Conservation (phyloP, 2,888 invertebrate genomes). For the Lasioglossum lativentre region DNA sequence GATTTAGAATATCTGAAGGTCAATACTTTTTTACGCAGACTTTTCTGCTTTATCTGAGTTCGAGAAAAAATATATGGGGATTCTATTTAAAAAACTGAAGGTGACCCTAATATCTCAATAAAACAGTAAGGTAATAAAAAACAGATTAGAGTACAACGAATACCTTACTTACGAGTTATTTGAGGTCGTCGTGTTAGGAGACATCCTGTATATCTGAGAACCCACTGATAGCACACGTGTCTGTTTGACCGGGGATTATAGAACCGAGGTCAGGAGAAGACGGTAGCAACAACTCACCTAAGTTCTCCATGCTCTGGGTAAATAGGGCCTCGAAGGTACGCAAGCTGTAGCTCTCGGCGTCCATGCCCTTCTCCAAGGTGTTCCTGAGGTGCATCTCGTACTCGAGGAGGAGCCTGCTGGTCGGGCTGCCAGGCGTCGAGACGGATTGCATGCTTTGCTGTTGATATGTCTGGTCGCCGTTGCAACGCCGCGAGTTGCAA, state of each 20-base stretch:
- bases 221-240: not conserved
- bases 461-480: conserved; percentile 85
- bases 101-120: too few species aligned
- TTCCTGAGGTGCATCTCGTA: conserved; percentile 97
- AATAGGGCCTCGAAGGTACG: conserved; percentile 97
- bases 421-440: conserved; percentile 92
- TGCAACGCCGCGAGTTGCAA: conserved; percentile 85
- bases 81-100: too few species aligned
- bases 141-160: too few species aligned
- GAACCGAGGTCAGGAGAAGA: not conserved
- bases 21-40: too few species aligned
- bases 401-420: conserved; percentile 93
- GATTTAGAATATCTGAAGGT: too few species aligned
- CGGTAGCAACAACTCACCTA: conserved; percentile 87
- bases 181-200: too few species aligned
- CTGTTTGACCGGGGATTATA: not conserved
- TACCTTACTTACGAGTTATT: too few species aligned
- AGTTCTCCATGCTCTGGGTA: conserved; percentile 97
- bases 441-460: conserved; percentile 75
- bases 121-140: too few species aligned
- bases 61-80: too few species aligned
- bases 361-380: conserved; percentile 97
- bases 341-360: conserved; percentile 96
- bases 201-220: not conserved
- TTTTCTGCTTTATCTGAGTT: too few species aligned